Percentiles rank a stretch among this genome's conserved stretches.
Evolutionary conservation across 2,113 vertebrate species (phyloP).

Genomic region (Rhegmatorhina hoffmannsi): DNA sequence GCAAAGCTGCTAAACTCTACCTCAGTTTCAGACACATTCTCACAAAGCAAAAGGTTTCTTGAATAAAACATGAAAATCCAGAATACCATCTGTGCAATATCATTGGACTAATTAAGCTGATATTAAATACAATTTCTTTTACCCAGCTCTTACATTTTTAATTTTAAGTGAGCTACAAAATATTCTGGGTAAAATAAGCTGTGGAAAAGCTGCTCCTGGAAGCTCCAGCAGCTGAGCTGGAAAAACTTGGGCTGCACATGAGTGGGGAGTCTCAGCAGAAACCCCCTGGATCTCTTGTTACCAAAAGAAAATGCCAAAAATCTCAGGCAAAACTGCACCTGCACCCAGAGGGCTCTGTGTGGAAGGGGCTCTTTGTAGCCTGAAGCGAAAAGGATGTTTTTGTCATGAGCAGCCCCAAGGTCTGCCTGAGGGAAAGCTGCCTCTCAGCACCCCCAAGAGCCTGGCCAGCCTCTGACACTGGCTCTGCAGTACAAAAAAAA

Average conservation of each 20-base stretch:
- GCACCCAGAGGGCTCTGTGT: no score
- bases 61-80: slow-evolving; percentile 26
- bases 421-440: background rate
- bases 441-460: background rate
- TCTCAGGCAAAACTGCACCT: background rate
- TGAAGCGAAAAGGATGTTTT: background rate
- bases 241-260: background rate
- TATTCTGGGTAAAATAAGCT: background rate
- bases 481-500: background rate
- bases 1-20: background rate
- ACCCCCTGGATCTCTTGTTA: background rate
- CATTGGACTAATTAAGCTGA: background rate
- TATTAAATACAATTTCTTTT: slow-evolving; percentile 12
- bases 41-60: background rate
- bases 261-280: background rate
- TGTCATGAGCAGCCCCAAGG: background rate
- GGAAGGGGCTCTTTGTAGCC: background rate
- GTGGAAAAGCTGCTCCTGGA: background rate
- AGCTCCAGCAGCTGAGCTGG: background rate
- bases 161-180: background rate
- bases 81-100: background rate
- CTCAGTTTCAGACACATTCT: background rate
- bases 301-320: background rate
- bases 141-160: background rate
- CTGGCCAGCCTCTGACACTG: background rate